Evolutionary conservation across 2,113 vertebrate genomes (phyloP).

Genomic region (Irena cyanogastra): DNA sequence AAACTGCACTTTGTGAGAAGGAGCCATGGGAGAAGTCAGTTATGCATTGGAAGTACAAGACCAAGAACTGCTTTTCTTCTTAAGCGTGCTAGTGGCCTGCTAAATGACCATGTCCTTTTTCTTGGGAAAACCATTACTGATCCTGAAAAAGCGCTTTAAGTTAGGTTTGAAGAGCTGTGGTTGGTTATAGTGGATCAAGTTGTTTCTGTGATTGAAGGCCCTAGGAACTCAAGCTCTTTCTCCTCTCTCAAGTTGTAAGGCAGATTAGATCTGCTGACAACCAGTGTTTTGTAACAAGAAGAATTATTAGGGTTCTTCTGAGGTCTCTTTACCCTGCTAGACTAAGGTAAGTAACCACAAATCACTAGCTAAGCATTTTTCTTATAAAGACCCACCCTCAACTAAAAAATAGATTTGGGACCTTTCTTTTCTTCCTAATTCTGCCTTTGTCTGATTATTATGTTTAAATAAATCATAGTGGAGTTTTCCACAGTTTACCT

Average conservation of each 20-base stretch:
- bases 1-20: not conserved
- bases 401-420: not conserved
- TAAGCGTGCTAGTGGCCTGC: not conserved
- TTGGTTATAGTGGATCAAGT: not conserved
- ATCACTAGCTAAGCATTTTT: not conserved
- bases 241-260: not conserved
- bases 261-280: not conserved
- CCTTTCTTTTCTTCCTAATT: not conserved
- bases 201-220: not conserved
- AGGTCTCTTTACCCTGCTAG: not conserved
- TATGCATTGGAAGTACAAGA: not conserved
- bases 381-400: not conserved
- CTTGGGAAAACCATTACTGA: not conserved
- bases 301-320: not conserved
- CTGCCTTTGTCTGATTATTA: not conserved
- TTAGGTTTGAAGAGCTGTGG: not conserved
- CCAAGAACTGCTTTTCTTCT: not conserved
- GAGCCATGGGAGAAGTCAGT: not conserved
- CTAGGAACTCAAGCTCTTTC: not conserved
- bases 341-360: not conserved
- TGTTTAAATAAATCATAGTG: not conserved
- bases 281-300: not conserved
- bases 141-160: not conserved
- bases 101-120: not conserved
- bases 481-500: not conserved